Base-by-base conservation (phyloP, 2,888 invertebrate genomes). In the Vanessa cardui region DNA sequence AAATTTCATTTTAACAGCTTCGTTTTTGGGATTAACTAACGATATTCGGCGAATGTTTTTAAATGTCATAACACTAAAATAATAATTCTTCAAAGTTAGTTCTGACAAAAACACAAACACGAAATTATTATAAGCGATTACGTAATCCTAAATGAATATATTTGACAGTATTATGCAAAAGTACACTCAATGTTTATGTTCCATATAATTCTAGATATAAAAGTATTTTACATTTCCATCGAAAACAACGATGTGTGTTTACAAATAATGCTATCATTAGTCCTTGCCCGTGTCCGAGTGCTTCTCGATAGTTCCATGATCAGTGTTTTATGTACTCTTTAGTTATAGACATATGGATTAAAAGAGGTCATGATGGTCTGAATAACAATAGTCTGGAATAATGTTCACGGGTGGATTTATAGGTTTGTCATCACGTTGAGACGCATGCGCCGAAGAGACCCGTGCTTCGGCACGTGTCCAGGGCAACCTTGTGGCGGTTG, bases 401-500 rank as follows among this genome's bases (percentile, higher is more conserved):
- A 66, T 50, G 62, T 66, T 54, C 58, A 71, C 66, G 68, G 62
- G 66, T 71, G 58, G 66, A 52, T 71, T 72, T 67, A 68, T 70
- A 68, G 69, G 69, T 66, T 60, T 47, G 5, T 56, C 33, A 67
- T 84, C 85, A 86, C 85, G 85, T 86, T 84, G 79, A n/a, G 26
- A 26, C 60, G 69, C 78, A 79, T 75, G 75, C 69, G 72, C 60
- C 61, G 59, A 44, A 67, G 71, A 56, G 18, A 58, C 74, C 73
- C 79, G 80, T 80, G 79, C 52, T 65, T 3, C 12, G 64, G 61
- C 86, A 84, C 84, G 87, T 85, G 87, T 77, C 56, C 33, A 54
- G 8, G 33, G 50, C 66, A 79, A 79, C 86, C 88, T 85, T 83
- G 83, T 72, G 72, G 65, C 66, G 69, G 62, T 75, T 75, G 73